Evolutionary conservation across 1,140 invertebrate species (phyloP).

Genomic region (Eupeodes corollae): DNA sequence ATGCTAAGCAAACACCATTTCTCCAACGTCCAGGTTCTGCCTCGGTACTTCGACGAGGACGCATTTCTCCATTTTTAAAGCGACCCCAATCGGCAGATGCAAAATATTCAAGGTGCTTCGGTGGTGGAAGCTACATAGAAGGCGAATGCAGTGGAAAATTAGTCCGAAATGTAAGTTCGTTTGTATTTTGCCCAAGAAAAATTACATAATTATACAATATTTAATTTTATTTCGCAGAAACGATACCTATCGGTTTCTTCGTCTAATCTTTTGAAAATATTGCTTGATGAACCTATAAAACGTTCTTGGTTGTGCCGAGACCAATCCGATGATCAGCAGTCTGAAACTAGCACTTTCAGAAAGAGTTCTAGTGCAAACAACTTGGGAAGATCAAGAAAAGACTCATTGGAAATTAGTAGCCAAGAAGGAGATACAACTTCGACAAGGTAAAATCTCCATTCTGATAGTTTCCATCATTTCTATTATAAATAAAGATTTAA

Average conservation of each 20-base stretch:
- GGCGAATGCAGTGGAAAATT: no score
- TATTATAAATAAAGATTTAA: no score
- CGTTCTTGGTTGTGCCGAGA: slow-evolving; percentile 29
- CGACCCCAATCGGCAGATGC: slow-evolving; percentile 33
- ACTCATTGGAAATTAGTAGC: neutral
- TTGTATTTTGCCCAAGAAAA: neutral
- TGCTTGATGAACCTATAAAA: slow-evolving; percentile 32
- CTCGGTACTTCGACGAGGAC: slow-evolving; percentile 27
- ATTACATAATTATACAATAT: neutral
- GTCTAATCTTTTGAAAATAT: slow-evolving; percentile 26
- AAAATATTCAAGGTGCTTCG: slow-evolving; percentile 16
- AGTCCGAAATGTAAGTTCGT: no score
- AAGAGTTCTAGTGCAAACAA: neutral
- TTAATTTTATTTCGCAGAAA: slow-evolving; percentile 1
- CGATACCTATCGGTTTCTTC: slow-evolving; percentile 17
- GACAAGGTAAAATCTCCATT: no score
- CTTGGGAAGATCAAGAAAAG: neutral
- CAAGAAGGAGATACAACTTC: neutral
- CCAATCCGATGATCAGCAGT: slow-evolving; percentile 20
- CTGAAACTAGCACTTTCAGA: slow-evolving; percentile 12
- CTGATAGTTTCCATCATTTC: neutral
- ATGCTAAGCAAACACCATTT: slow-evolving; percentile 22
- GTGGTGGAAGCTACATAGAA: neutral
- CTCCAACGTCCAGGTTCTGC: slow-evolving; percentile 23
- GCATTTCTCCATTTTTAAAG: slow-evolving; percentile 23